A percentile compares a stretch with the other conserved stretches of the same genome.
Conservation (phyloP, 2,888 invertebrate genomes). For the Drosophila meridiana region DNA sequence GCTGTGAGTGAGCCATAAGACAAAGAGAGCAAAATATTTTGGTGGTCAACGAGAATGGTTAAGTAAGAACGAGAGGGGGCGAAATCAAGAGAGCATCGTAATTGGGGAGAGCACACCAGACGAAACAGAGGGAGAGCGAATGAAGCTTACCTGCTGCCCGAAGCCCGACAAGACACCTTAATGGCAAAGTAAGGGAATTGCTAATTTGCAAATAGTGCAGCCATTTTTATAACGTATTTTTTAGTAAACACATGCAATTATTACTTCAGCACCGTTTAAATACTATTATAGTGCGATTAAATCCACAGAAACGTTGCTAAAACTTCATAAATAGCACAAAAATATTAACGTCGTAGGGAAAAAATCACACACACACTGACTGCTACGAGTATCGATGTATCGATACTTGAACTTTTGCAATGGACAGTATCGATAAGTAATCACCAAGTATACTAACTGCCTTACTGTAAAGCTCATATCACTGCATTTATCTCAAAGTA, state of each 20-base stretch:
- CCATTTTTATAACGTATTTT: constrained; percentile 38
- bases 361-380: constrained; percentile 62
- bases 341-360: constrained; percentile 56
- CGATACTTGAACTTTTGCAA: constrained; percentile 29
- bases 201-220: constrained; percentile 46
- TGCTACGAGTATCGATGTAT: constrained; percentile 30
- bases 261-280: constrained; percentile 16
- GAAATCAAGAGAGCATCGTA: constrained; percentile 3
- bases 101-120: constrained; percentile 20
- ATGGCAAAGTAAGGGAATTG: constrained; percentile 45
- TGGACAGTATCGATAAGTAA: constrained; percentile 34
- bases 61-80: constrained; percentile 12
- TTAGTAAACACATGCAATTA: constrained; percentile 14
- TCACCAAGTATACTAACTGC: background rate
- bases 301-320: constrained; percentile 26
- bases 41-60: constrained; percentile 18
- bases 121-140: constrained; percentile 42
- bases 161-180: constrained; percentile 60
- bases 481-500: too few relatives aligned
- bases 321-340: constrained; percentile 52
- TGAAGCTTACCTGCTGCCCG: constrained; percentile 64
- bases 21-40: constrained; percentile 47
- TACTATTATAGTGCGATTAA: constrained; percentile 39
- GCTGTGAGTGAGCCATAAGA: constrained; percentile 50
- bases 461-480: background rate